Evolutionary conservation across 2,113 vertebrate species (phyloP), one percentile per base, ranked within the genome.

Genomic region (Bungarus multicinctus): DNA sequence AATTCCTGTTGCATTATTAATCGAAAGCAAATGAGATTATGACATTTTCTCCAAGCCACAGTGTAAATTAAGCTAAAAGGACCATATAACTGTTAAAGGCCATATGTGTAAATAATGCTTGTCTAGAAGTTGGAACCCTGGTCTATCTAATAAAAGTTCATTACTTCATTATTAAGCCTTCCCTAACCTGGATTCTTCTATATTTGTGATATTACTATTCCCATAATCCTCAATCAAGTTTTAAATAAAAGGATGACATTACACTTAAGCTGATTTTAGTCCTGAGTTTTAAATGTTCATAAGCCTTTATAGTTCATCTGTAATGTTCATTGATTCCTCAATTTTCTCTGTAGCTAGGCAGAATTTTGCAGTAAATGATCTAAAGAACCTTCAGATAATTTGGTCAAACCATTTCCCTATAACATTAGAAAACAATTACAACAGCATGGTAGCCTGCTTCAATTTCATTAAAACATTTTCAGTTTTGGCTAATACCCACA

Each of bases 391-490:
- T 94, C 87, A 0, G 30, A 54, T 87, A 10, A 93, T 93, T 96
- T 94, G 90, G 54, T 81, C 88, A 87, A 89, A 94, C 81, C 93
- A 94, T 94, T 94, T 92, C 54, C 34, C 20, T n/a, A 92, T 85
- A 14, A 0, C 50, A 95, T 90, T 64, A 95, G 93, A 95, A 96
- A 96, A 96, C 95, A 96, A 90, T 30, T 47, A 89, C 88, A 60
- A 60, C 88, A 60, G 58, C 58, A 64, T 89, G 95, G 95, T 95
- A 86, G 85, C 94, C 74, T 92, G 81, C 94, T 81, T 92, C 95
- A 95, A 95, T 96, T 96, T 96, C 95, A 95, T 96, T 96, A 95
- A 96, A 96, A 95, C 91, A 87, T 74, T 96, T 95, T 96, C 95
- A 89, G 93, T 95, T 95, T 94, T 89, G 88, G 50, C 88, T 96